Evolutionary conservation across 2,888 invertebrate genomes (phyloP).

Genomic region (Chalcis sispes): DNA sequence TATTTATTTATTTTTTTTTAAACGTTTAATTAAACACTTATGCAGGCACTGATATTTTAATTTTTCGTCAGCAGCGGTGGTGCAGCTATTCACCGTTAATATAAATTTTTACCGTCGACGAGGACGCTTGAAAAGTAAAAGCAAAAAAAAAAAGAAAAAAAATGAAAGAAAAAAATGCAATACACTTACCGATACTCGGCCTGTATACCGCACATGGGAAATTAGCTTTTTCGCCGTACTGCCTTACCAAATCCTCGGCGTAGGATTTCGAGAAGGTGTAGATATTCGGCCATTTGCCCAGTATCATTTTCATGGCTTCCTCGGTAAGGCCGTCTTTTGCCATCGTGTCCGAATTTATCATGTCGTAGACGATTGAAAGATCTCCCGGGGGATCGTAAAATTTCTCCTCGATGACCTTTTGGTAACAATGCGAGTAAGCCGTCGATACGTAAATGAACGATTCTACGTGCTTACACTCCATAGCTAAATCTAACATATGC

Average conservation of each 20-base stretch:
- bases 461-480: conserved; percentile 60
- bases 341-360: conserved; percentile 60
- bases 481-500: conserved; percentile 64
- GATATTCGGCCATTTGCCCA: conserved; percentile 63
- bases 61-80: no score
- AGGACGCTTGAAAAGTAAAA: not conserved
- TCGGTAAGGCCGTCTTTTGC: conserved; percentile 59
- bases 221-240: conserved; percentile 57
- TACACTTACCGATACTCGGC: conserved; percentile 64
- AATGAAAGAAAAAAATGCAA: not conserved
- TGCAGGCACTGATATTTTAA: no score
- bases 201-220: conserved; percentile 64
- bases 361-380: conserved; percentile 61
- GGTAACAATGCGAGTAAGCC: conserved; percentile 64
- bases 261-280: conserved; percentile 65
- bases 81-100: no score
- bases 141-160: not conserved
- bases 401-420: conserved; percentile 61
- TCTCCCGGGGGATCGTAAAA: conserved; percentile 65
- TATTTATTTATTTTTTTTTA: no score
- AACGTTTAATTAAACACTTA: no score
- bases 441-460: conserved; percentile 66
- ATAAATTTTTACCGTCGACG: no score
- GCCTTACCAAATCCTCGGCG: conserved; percentile 65
- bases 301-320: conserved; percentile 52